Base-by-base conservation (phyloP, 2,888 invertebrate species). In the Masnerella sp. region DNA sequence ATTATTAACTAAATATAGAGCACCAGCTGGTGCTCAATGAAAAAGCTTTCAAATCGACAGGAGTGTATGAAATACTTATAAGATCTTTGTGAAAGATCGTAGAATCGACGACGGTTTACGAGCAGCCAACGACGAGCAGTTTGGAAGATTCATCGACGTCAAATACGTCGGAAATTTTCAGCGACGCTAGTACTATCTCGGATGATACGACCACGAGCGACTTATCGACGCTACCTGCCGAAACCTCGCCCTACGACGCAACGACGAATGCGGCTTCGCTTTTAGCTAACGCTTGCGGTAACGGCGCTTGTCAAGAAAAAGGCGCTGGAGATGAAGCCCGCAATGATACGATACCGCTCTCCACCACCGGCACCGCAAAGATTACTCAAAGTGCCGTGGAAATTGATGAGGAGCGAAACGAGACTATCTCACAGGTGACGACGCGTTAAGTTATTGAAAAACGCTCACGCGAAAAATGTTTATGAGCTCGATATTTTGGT, bases 121-220 rank as follows among this genome's bases (percentile, higher is more conserved):
- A 73, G 47, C 65, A 52, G 36, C 30, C 52, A 34, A 52, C 73
- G 49, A 75, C 67, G 40, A 69, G 30, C 59, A 67, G 22, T 52
- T 42, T 38, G 25, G 74, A 68, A 71, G 74, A 74, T 61, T 71
- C 64, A 40, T 71, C 72, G 42, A 65, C 58, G 47, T 64, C 68
- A 43, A 67, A 67, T 73, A 54, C 30, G 15, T 59, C 59, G 43
- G 70, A 67, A 72, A 74, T 67, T 17, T 73, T 69, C 18, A 70
- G 71, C 30, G 73, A 80, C 36, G 69, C 76, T 11, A 80, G 79
- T 32, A 80, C 78, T 32, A 70, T 78, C 38, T 51, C 78, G 28
- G 78, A 76, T 58, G 79, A 81, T 70, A 77, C 78, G 9, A 73
- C 72, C 18, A 58, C 65, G 62, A 77, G 34, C 64, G 42, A 51